Evolutionary conservation across 2,888 invertebrate species (phyloP), one percentile per base, ranked within the genome.

Genomic region (Megamerina dolium): DNA sequence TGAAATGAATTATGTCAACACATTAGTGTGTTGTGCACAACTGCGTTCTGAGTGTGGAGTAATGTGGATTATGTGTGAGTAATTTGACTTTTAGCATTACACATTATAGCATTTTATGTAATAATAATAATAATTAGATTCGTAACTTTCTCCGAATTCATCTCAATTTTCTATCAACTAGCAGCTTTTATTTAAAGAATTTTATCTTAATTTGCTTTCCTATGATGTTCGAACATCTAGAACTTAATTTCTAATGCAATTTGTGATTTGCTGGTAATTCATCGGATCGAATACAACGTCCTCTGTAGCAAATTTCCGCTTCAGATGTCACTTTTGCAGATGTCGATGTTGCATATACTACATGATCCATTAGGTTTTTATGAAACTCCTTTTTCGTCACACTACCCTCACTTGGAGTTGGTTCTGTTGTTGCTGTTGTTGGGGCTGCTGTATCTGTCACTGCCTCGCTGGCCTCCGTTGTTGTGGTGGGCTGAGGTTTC

Each of bases 261-360:
- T 68, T 68, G 56, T 68, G 68, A 48, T 68, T 68, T 47, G 66
- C 51, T 43, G 68, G 68, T 55, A 68, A 56, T 56, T 68, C 68
- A 43, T 68, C 68, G 41, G 79, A 77, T 73, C 88, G 88, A 50
- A 89, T 80, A 67, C 90, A 90, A 61, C 83, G 82, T 12, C 90
- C 90, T 63, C 85, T 80, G 67, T 85, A 90, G 63, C 90, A 90
- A 50, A 90, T 90, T 73, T 89, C 89, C 26, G 89, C 89, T 77
- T 89, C 87, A 55, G 88, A 84, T 12, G 87, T 85, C 67, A 86
- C 86, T 16, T 87, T 87, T 3, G 86, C 85, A 2, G 87, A 85
- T 1, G 87, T 87, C 14, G 86, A 84, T 1, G 88, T 89, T 29
- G 71, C 70, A 48, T 66, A 72, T 6, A 71, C 66, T n/a, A 68